These are phyloP conservation scores for Catharus ustulatus DNA, from an alignment of 2,797 vertebrate species.

Conservation along the genomic window DNA sequence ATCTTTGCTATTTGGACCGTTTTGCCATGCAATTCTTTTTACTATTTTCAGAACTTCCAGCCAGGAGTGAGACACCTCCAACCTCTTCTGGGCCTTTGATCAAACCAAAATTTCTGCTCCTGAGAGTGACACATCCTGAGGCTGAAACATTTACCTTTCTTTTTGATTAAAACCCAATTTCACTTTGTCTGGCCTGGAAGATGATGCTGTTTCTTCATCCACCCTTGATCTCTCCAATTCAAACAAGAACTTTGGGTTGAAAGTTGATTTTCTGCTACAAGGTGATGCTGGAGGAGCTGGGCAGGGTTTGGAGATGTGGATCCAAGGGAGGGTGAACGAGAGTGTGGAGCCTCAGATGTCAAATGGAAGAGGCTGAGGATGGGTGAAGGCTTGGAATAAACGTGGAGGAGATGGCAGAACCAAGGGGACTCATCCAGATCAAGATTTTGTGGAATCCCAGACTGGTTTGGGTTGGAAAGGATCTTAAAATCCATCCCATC, in stretches of 20 bases:
- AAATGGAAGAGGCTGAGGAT: neutral
- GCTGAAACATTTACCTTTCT: neutral
- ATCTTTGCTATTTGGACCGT: neutral
- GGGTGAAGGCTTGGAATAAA: neutral
- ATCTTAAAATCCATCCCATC: neutral
- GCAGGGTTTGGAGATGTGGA: neutral
- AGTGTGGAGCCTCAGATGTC: neutral
- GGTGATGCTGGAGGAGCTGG: neutral
- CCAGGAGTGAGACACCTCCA: neutral
- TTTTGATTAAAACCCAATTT: neutral
- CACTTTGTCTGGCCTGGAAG: neutral
- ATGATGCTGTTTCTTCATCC: neutral
- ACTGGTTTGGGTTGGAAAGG: neutral
- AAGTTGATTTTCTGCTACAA: neutral
- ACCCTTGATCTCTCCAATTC: neutral
- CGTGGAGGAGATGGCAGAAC: neutral
- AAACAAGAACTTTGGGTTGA: neutral
- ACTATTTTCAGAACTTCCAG: neutral
- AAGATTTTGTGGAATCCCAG: neutral
- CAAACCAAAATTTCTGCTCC: neutral
- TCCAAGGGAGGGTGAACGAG: neutral
- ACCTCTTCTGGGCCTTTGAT: neutral
- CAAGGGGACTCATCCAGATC: neutral
- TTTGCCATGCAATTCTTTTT: neutral
- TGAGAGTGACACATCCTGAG: neutral